Evolutionary conservation across 2,888 invertebrate genomes (phyloP).

Genomic region (Metellina segmentata): DNA sequence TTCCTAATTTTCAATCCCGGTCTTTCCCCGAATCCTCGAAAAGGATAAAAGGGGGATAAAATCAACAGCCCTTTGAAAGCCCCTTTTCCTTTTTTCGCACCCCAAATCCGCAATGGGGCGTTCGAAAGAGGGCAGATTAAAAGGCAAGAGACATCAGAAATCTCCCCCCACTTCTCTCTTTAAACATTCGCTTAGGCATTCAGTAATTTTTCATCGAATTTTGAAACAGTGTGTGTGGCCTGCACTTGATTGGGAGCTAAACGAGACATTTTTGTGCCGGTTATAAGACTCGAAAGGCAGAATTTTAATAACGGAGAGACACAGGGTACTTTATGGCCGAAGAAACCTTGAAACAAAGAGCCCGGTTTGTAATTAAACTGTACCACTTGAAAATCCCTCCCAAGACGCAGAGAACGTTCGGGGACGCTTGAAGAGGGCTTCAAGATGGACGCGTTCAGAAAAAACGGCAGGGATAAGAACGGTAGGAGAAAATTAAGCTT

Average conservation of each 20-base stretch:
- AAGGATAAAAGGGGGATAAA: conserved; percentile 40
- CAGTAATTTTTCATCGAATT: conserved; percentile 55
- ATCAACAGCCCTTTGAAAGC: conserved; percentile 46
- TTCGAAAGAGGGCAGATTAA: conserved; percentile 11
- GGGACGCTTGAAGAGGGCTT: neutral
- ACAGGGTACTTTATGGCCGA: neutral
- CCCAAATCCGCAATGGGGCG: neutral
- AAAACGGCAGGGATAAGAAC: neutral
- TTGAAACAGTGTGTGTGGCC: conserved; percentile 47
- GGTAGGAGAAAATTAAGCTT: neutral
- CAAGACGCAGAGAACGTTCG: neutral
- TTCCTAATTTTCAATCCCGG: conserved; percentile 31
- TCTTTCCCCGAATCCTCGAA: neutral
- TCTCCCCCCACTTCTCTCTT: neutral
- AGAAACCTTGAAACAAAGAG: conserved; percentile 50
- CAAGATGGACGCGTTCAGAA: neutral
- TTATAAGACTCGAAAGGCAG: neutral
- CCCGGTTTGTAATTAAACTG: conserved; percentile 45
- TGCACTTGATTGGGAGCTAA: conserved; percentile 31
- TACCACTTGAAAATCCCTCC: conserved; percentile 10
- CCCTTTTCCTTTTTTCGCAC: conserved; percentile 43
- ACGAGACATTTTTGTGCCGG: conserved; percentile 4
- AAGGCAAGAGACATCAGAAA: conserved; percentile 38
- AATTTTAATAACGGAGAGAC: conserved; percentile 53
- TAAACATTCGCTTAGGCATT: conserved; percentile 38